phyloP scores from a whole-genome alignment of 2,797 vertebrate genomes.

The Lagodon rhomboides region DNA sequence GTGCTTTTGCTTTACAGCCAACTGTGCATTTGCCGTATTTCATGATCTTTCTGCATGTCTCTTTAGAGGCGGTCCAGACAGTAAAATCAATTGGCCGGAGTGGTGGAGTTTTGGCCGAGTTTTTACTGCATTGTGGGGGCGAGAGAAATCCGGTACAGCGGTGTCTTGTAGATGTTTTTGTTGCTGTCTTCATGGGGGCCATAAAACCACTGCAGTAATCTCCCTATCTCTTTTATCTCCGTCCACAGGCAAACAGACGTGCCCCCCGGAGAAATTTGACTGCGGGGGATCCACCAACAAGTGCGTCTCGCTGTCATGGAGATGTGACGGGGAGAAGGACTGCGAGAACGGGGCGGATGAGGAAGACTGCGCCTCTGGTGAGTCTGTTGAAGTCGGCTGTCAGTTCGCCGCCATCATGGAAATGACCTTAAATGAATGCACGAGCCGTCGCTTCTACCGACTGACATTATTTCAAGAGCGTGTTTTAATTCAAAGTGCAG shows the following conservation, averaged over 20 bases:
- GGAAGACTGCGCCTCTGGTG: conserved; percentile 92
- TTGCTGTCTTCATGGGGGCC: conserved; percentile 41
- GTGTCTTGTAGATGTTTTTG: conserved; percentile 23
- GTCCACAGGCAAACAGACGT: conserved; percentile 91
- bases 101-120: conserved; percentile 47
- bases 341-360: conserved; percentile 95
- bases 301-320: conserved; percentile 95
- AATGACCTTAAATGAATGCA: not conserved
- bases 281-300: conserved; percentile 94
- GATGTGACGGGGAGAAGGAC: conserved; percentile 96
- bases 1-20: conserved; percentile 58
- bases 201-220: conserved; percentile 59
- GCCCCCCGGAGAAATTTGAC: conserved; percentile 96
- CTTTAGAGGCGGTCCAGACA: conserved; percentile 50
- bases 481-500: conserved; percentile 1
- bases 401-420: not conserved
- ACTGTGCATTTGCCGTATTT: conserved; percentile 63
- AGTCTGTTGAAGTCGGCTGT: conserved; percentile 73
- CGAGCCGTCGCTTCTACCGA: not conserved
- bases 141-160: conserved; percentile 43
- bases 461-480: not conserved
- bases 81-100: conserved; percentile 64
- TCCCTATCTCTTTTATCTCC: conserved; percentile 57
- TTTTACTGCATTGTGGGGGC: conserved; percentile 48
- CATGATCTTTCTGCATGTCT: conserved; percentile 46